Evolutionary conservation across 2,888 invertebrate genomes (phyloP), one percentile per base, ranked within the genome.

Genomic region (Rhagium mordax): DNA sequence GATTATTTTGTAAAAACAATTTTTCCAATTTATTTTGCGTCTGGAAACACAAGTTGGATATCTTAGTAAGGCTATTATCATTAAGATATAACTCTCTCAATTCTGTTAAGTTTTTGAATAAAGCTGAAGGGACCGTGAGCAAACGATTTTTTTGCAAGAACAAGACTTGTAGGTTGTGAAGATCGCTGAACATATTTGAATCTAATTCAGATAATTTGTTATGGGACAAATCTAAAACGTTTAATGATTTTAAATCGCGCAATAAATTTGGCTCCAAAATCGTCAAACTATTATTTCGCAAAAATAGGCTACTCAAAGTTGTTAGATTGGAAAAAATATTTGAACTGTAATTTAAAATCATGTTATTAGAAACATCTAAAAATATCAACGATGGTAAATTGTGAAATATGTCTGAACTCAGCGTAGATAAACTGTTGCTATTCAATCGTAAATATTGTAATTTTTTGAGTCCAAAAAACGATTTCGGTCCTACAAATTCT

Each of bases 401-500:
- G 4, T n/a, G 10, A 41, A 61, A 61, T 13, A 16, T 24, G 6
- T 20, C n/a, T 3, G 61, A 13, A 0, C 48, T 20, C 18, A 65
- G 13, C 0, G 16, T 16, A 4, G 29, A 20, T 13, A 65, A 13
- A 20, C n/a, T 55, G 51, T 64, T 71, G 20, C 62, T 62, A 10
- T 47, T 51, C 33, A 74, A 15, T 55, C 16, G 21, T 24, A 74
- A 16, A 18, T 57, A 6, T 16, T 67, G 51, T 29, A 74, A 60
- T 0, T 29, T 64, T 3, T 33, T 10, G 10, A 74, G 55, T 2
- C 61, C 62, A n/a, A 27, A 47, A 53, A 74, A 74, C n/a, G 70
- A 29, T 0, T 62, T 47, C 8, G 15, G 2, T 55, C 59, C 62
- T 13, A 74, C 41, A 10, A 41, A 33, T 21, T 41, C 48, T 18